Evolutionary conservation across 2,113 vertebrate genomes (phyloP), one percentile per base, ranked within the genome.

Genomic region (Pelmatolapia mariae): DNA sequence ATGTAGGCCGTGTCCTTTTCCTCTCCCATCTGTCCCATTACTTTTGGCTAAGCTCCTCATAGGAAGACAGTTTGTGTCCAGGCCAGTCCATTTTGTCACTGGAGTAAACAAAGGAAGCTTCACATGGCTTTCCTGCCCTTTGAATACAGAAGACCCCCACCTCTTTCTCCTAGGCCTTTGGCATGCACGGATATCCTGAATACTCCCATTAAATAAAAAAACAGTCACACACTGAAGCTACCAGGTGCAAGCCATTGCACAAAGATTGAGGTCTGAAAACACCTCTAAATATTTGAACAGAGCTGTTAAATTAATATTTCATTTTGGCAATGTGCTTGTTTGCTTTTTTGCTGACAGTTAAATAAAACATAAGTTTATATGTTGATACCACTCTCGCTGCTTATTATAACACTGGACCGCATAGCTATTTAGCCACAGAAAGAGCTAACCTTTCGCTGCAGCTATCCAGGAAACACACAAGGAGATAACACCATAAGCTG

Each of bases 101-200:
- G 73, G 89, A 90, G 94, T 95, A 96, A 95, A 96, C 94, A 95
- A 87, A 95, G 95, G 95, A 96, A 96, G 89, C 85, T 82, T 86
- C 90, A 91, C 89, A 86, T 87, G 92, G 86, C 84, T 94, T 95
- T 96, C 94, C 95, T 92, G 89, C 83, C 86, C 91, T 96, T 96
- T 94, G 93, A 94, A 83, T 82, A 86, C 73, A 86, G 90, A 87
- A 56, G 83, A 82, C 73, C 90, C 86, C 68, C 90, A 56, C 89
- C 88, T 91, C 61, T 93, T 91, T 93, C 85, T 89, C 85, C 56
- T 40, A 86, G 66, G 87, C 38, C 53, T 71, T 82, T 89, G 85
- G 87, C 89, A 86, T 83, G 89, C 83, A 90, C 18, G 56, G 87
- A 95, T 73, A 93, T 95, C 93, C 92, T 93, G 87, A 92, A 89